These are phyloP conservation scores for Chymomyza fuscimana DNA, from an alignment of 2,888 invertebrate genomes.

Conservation along the genomic window DNA sequence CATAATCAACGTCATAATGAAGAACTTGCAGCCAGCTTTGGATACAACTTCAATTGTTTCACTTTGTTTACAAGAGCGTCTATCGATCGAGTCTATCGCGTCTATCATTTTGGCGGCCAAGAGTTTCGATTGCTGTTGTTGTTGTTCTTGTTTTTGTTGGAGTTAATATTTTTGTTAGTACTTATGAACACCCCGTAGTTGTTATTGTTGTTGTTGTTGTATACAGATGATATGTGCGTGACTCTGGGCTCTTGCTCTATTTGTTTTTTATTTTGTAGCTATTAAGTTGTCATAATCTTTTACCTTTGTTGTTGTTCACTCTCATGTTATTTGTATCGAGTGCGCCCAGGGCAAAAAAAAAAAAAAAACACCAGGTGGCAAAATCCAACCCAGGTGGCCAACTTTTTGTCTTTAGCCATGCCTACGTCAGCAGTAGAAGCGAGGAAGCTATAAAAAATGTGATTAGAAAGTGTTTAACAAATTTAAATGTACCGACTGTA, in stretches of 20 bases:
- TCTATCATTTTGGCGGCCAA: slow-evolving; percentile 56
- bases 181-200: neutral
- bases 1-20: neutral
- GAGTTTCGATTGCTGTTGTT: slow-evolving; percentile 10
- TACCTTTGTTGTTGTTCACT: slow-evolving; percentile 27
- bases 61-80: slow-evolving; percentile 61
- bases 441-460: neutral
- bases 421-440: neutral
- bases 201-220: neutral
- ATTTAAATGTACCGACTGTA: neutral
- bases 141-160: slow-evolving; percentile 36
- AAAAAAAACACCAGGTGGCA: slow-evolving; percentile 35
- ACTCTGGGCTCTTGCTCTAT: slow-evolving; percentile 60
- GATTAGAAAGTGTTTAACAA: neutral
- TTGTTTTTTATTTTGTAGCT: slow-evolving; percentile 63
- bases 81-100: slow-evolving; percentile 67
- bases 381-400: slow-evolving; percentile 39
- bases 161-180: slow-evolving; percentile 46
- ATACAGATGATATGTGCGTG: neutral
- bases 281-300: slow-evolving; percentile 71
- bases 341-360: slow-evolving; percentile 38
- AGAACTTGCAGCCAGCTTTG: neutral
- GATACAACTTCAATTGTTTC: slow-evolving; percentile 63
- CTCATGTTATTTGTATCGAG: slow-evolving; percentile 15
- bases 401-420: slow-evolving; percentile 3